These are phyloP conservation scores for Montipora sp. DNA, from an alignment of 64 coral and sea anemone genomes.

Conservation along the genomic window DNA sequence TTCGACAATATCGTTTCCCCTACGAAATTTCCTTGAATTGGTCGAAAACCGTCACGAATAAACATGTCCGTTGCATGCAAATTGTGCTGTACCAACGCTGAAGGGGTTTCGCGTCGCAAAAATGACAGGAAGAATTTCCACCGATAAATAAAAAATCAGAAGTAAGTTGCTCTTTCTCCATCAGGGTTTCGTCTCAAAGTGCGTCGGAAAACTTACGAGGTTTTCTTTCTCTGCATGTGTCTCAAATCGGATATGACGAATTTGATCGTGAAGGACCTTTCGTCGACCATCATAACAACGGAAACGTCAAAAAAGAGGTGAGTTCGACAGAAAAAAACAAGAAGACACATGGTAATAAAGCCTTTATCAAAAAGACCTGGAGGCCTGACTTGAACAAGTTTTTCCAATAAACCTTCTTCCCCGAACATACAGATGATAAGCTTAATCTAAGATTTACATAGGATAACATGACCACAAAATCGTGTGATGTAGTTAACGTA, in stretches of 20 bases:
- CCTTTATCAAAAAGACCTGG: neutral
- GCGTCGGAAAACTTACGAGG: neutral
- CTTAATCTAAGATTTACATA: neutral
- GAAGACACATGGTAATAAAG: neutral
- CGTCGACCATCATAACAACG: neutral
- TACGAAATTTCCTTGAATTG: constrained; percentile 10
- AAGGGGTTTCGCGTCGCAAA: no score
- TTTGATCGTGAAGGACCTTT: constrained; percentile 6
- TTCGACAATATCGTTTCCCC: neutral
- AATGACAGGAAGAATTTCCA: no score
- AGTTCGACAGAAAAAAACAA: neutral
- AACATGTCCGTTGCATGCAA: neutral
- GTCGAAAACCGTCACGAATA: constrained; percentile 38
- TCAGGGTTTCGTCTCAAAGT: neutral
- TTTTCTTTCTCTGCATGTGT: neutral
- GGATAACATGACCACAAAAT: neutral
- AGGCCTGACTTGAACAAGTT: neutral
- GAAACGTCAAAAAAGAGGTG: neutral
- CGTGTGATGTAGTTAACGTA: neutral
- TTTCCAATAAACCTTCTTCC: neutral
- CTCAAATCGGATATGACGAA: constrained; percentile 2
- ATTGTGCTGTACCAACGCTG: no score
- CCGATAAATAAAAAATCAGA: no score
- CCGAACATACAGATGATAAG: no score
- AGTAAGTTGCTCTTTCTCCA: neutral